Evolutionary conservation across 2,888 invertebrate genomes (phyloP).

Genomic region (Cremastobaeus sp.): DNA sequence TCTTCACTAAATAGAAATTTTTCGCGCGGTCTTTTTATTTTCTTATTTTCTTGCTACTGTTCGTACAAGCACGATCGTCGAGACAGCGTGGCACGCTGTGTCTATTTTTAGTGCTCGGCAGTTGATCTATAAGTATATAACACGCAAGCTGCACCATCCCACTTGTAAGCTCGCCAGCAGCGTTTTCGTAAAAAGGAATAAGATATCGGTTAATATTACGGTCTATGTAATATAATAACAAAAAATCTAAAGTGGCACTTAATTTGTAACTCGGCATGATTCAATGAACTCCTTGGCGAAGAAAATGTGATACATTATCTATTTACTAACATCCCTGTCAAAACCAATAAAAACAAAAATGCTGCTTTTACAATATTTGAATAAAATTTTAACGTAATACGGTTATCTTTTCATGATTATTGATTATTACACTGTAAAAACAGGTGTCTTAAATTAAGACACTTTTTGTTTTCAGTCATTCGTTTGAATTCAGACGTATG

Average conservation of each 20-base stretch:
- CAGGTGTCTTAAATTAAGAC: too few relatives aligned
- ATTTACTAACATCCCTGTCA: too few relatives aligned
- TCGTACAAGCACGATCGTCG: conserved; percentile 22
- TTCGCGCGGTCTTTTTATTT: conserved; percentile 26
- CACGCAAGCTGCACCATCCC: conserved; percentile 24
- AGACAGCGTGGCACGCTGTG: conserved; percentile 41
- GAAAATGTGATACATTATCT: too few relatives aligned
- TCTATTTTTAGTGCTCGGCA: conserved; percentile 34
- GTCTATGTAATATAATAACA: conserved; percentile 19
- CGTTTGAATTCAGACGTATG: too few relatives aligned
- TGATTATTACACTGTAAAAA: too few relatives aligned
- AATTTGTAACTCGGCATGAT: conserved; percentile 13
- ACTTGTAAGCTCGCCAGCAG: conserved; percentile 21
- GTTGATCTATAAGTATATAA: conserved; percentile 44
- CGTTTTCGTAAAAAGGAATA: conserved; percentile 26
- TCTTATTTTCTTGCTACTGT: conserved; percentile 28
- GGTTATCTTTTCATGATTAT: too few relatives aligned
- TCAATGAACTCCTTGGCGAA: too few relatives aligned
- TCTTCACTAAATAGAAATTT: conserved; percentile 30
- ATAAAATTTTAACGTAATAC: too few relatives aligned
- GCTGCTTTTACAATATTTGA: too few relatives aligned
- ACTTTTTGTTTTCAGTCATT: too few relatives aligned
- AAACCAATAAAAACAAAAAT: too few relatives aligned
- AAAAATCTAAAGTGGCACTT: conserved; percentile 7
- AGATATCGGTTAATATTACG: conserved; percentile 24